Evolutionary conservation across 2,797 vertebrate species (phyloP).

Genomic region (Agapornis canus): DNA sequence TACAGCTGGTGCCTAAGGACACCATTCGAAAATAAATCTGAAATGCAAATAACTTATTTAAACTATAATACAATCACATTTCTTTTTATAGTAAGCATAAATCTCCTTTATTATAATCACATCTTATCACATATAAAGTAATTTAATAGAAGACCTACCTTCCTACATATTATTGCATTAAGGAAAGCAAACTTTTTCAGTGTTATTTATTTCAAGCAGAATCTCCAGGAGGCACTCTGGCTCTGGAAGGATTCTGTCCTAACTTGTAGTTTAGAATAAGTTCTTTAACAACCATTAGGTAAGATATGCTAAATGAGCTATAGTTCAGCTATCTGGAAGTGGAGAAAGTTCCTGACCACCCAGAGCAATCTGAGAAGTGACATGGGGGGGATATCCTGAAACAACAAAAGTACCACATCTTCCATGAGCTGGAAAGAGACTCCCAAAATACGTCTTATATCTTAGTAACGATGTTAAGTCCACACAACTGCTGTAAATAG

Average conservation of each 20-base stretch:
- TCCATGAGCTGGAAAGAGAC: background rate
- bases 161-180: slow-evolving; percentile 39
- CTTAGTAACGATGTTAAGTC: background rate
- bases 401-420: background rate
- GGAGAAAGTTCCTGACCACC: background rate
- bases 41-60: slow-evolving; percentile 55
- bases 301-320: background rate
- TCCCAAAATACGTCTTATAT: background rate
- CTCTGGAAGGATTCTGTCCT: background rate
- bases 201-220: slow-evolving; percentile 27
- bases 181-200: slow-evolving; percentile 31
- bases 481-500: background rate
- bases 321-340: background rate
- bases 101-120: slow-evolving; percentile 46
- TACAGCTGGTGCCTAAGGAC: slow-evolving; percentile 21
- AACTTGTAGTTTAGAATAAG: background rate
- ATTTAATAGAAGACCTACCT: slow-evolving; percentile 50
- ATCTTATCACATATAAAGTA: slow-evolving; percentile 35
- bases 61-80: slow-evolving; percentile 45
- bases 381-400: background rate
- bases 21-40: slow-evolving; percentile 2
- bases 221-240: slow-evolving; percentile 35
- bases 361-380: background rate
- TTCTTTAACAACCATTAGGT: background rate
- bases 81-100: slow-evolving; percentile 54